phyloP scores from a whole-genome alignment of 2,113 vertebrate genomes.

The Dipodomys ordii region DNA sequence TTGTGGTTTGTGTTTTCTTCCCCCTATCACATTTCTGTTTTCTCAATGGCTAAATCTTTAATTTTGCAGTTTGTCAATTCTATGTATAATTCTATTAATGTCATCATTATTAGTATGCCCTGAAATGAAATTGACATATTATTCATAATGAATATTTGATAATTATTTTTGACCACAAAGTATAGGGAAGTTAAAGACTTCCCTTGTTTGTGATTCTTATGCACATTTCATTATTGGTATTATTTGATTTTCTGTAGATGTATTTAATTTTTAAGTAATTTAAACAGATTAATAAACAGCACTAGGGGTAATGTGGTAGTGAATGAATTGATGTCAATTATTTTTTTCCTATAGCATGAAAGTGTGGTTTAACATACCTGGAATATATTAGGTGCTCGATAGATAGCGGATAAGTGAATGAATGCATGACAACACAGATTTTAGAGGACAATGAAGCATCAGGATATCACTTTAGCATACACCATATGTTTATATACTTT shows the following conservation, averaged over 20 bases:
- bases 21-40: neutral
- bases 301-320: neutral
- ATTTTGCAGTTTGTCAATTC: neutral
- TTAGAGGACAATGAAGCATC: neutral
- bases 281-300: conserved; percentile 29
- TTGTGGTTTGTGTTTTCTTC: neutral
- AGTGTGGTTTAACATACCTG: neutral
- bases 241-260: neutral
- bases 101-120: neutral
- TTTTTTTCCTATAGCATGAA: conserved; percentile 38
- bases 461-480: neutral
- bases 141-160: neutral
- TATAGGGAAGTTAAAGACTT: neutral
- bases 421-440: neutral
- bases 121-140: neutral
- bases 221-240: neutral
- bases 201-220: neutral
- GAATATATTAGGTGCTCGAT: neutral
- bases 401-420: neutral
- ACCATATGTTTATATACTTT: neutral
- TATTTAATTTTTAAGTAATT: neutral
- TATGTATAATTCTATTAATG: neutral
- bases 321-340: neutral
- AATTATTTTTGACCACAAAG: neutral
- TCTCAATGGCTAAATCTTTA: neutral